Evolutionary conservation across 2,113 vertebrate species (phyloP), one percentile per base, ranked within the genome.

Genomic region (Rhynchopsitta pachyrhyncha): DNA sequence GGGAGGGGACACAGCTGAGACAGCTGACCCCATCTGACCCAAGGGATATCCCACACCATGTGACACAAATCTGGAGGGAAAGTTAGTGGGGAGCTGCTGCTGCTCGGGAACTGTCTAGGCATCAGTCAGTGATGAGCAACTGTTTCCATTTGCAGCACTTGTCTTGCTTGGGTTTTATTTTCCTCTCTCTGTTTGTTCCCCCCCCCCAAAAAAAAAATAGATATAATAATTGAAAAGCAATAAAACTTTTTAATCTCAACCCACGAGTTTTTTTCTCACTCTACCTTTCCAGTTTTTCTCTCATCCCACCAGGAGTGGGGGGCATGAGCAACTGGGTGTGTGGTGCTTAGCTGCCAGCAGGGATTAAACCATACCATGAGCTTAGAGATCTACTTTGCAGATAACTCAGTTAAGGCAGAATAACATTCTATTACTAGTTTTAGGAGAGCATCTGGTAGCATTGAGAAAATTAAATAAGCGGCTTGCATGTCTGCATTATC

Each of bases 221-320:
- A 18, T 20, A 22, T 25, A 44, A 27, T 35, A 46, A 49, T 41
- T 44, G 57, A 35, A 59, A 59, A 35, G 33, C 57, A 59, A 42
- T 47, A 47, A 74, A 69, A 62, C 15, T 41, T 89, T 89, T 53
- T 85, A 29, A 53, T 37, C 7, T 49, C 41, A 73, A 39, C 11
- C 4, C 41, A 53, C 0, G 1, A 53, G 6, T 29, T 49, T 52
- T 5, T 4, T 75, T 53, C 62, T 75, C 15, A n/a, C 66, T 75
- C 20, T n/a, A 44, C 19, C 18, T 28, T 47, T 49, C 25, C 11
- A 31, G 23, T n/a, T 75, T 50, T 52, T 55, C 17, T 23, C 14
- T 42, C 9, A 18, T 12, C 11, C 31, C 55, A 5, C 1, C 2
- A 7, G 17, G 14, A 8, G 5, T 5, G 4, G 6, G 13, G 23